Percentiles rank a stretch among this genome's conserved stretches.
phyloP scores from a whole-genome alignment of 2,113 vertebrate species.

The Callithrix jacchus region DNA sequence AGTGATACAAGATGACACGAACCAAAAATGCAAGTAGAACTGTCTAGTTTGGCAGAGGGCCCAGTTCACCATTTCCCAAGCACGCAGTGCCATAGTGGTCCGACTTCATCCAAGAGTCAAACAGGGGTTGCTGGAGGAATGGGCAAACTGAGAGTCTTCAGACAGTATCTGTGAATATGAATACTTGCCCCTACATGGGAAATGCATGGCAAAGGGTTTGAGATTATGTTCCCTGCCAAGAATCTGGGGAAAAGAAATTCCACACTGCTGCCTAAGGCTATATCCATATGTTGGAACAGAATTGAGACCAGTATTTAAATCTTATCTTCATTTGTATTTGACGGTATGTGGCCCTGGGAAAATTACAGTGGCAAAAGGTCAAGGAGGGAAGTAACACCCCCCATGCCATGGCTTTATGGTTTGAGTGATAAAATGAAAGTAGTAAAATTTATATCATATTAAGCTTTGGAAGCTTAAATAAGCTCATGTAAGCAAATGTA shows the following conservation, averaged over 20 bases:
- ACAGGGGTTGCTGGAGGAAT: background rate
- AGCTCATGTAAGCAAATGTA: background rate
- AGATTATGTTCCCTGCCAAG: background rate
- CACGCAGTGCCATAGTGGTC: background rate
- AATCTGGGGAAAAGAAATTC: background rate
- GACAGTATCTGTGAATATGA: background rate
- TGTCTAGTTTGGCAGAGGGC: background rate
- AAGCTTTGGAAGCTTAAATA: background rate
- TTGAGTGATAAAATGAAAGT: background rate
- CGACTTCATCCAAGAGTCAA: background rate
- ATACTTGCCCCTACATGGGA: fast-evolving
- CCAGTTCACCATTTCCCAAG: fast-evolving
- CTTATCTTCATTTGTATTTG: background rate
- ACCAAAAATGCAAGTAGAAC: background rate
- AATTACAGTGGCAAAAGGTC: background rate
- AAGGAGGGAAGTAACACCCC: background rate
- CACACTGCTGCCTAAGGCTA: background rate
- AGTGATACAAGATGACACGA: no score
- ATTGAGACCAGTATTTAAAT: background rate
- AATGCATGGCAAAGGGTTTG: background rate
- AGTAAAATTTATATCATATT: background rate
- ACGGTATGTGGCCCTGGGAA: background rate
- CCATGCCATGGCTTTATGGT: background rate
- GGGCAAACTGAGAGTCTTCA: background rate
- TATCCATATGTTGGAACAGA: background rate